Base-by-base conservation (phyloP, 2,797 vertebrate genomes). In the Leptoclinus maculatus region DNA sequence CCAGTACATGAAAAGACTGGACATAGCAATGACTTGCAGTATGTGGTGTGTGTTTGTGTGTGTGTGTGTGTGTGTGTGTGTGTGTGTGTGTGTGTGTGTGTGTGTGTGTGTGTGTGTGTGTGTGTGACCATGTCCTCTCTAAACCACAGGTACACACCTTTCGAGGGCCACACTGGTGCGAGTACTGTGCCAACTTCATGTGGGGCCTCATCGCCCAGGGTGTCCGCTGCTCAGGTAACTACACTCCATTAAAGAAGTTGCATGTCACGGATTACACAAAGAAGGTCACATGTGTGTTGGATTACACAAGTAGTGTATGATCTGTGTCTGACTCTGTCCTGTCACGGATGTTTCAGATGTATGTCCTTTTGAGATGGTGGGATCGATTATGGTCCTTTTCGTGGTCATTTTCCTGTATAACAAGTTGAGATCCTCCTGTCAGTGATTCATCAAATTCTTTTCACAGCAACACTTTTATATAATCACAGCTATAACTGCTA, bases 181-280 rank as follows among this genome's bases (percentile, higher is more conserved):
- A 99, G 91, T 99, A 98, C 92, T 99, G 98, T 81, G 98, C 98
- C 94, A 99, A 98, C 94, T 99, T 99, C 94, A 99, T 99, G 98
- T 99, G 98, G 98, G 98, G 98, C 63, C 97, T 99, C 87, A 99
- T 99, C 27, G 97, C 97, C 91, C 98, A 99, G 92, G 98, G 98
- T 59, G 97, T 99, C 88, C 96, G 96, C 73, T 99, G 98, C 91
- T 97, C 98, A 97, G 98, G 98, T 99, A 97, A 93, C 47, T 39
- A 62, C 34, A 66, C 73, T 14, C 25, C 5, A 25, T 7, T 69
- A 45, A 78, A 27, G 54, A 53, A 58, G 51, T 25, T 62, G 8
- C 58, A 57, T 34, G 32, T 63, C 38, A 43, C 43, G 10, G 27
- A 49, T 64, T 39, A 56, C 25, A 29, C 45, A 23, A n/a, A 74